Evolutionary conservation across 2,888 invertebrate species (phyloP).

Genomic region (Amiota communis): DNA sequence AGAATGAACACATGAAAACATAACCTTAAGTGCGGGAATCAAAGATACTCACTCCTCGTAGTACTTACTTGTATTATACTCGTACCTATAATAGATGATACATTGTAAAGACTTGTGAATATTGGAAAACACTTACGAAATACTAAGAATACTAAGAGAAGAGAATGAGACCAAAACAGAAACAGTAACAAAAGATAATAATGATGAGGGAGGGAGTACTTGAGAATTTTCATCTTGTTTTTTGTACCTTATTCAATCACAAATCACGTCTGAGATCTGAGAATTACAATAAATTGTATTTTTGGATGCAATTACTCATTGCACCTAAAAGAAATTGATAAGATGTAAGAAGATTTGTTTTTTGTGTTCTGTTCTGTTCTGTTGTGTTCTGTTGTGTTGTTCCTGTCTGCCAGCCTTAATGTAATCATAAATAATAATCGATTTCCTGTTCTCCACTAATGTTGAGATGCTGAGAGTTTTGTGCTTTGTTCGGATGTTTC

Average conservation of each 20-base stretch:
- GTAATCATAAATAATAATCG: constrained; percentile 67
- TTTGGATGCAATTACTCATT: background rate
- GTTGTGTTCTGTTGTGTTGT: background rate
- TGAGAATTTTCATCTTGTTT: constrained; percentile 45
- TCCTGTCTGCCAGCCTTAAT: constrained; percentile 30
- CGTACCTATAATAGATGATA: constrained; percentile 1
- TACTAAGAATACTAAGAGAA: constrained; percentile 30
- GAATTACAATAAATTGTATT: constrained; percentile 4
- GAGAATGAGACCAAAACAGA: constrained; percentile 34
- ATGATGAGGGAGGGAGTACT: constrained; percentile 53
- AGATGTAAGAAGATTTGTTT: background rate
- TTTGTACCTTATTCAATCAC: constrained; percentile 38
- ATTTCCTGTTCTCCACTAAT: constrained; percentile 52
- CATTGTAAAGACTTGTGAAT: constrained; percentile 38
- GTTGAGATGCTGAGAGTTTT: no score
- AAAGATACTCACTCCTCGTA: background rate
- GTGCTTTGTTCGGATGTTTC: no score
- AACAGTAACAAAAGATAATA: constrained; percentile 41
- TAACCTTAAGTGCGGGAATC: background rate
- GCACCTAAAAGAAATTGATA: background rate
- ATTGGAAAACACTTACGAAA: constrained; percentile 37
- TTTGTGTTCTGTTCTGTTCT: background rate
- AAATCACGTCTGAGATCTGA: no score
- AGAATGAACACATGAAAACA: background rate
- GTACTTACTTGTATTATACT: no score